phyloP scores from a whole-genome alignment of 2,113 vertebrate species.

The Dipodomys spectabilis region DNA sequence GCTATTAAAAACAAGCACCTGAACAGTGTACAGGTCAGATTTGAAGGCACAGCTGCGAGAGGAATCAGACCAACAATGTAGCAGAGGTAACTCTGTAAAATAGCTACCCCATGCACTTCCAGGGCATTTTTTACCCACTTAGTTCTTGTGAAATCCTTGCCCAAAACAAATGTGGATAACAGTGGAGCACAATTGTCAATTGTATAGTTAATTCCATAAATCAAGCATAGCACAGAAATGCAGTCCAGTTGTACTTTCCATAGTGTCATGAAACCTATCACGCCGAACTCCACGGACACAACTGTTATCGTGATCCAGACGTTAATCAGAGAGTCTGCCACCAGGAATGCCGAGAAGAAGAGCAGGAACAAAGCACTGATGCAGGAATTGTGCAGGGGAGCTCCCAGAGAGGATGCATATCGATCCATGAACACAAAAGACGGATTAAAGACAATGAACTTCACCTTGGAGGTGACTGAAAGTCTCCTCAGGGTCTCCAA shows the following conservation, averaged over 20 bases:
- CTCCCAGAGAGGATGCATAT: constrained; percentile 97
- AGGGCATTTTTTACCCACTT: constrained; percentile 97
- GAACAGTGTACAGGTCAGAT: constrained; percentile 98
- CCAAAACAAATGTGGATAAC: constrained; percentile 96
- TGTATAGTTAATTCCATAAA: constrained; percentile 96
- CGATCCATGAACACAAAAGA: constrained; percentile 99
- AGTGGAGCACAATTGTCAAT: constrained; percentile 97
- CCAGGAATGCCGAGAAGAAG: constrained; percentile 96
- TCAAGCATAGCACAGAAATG: constrained; percentile 97
- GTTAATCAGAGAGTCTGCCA: constrained; percentile 96
- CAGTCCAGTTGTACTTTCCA: constrained; percentile 99
- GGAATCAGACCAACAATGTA: constrained; percentile 96
- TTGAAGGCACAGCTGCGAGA: constrained; percentile 96
- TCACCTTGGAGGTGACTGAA: constrained; percentile 97
- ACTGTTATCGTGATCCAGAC: constrained; percentile 97
- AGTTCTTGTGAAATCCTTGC: constrained; percentile 97
- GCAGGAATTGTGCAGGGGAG: constrained; percentile 97
- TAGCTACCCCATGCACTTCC: constrained; percentile 97
- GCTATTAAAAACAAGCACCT: constrained; percentile 98
- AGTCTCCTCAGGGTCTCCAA: constrained; percentile 97
- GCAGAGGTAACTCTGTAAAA: constrained; percentile 98
- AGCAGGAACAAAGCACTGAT: constrained; percentile 98
- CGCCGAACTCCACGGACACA: constrained; percentile 97
- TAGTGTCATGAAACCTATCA: constrained; percentile 98
- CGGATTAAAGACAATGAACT: constrained; percentile 99